Conservation (phyloP, 2,113 vertebrate genomes). For the Poicephalus gulielmi region DNA sequence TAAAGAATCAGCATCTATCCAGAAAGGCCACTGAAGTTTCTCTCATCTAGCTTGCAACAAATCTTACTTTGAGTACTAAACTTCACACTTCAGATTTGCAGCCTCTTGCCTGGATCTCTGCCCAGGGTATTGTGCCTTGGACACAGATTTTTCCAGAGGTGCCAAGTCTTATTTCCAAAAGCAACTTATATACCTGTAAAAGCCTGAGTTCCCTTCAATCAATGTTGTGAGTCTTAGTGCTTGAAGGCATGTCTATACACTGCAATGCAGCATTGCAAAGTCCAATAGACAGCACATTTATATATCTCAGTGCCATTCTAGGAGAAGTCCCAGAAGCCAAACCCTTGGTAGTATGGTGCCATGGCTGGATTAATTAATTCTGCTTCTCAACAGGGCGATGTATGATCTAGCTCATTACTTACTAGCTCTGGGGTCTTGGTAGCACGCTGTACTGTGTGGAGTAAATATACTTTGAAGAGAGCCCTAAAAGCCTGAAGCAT, state of each 20-base stretch:
- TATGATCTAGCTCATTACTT: conserved; percentile 1
- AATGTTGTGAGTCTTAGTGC: background rate
- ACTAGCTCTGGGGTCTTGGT: conserved; percentile 22
- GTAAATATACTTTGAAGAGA: conserved; percentile 30
- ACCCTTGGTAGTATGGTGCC: background rate
- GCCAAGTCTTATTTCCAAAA: background rate
- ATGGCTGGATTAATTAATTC: conserved; percentile 4
- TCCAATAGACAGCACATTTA: background rate
- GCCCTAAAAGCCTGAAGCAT: background rate
- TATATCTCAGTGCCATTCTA: background rate
- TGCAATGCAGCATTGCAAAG: background rate
- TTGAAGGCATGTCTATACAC: background rate
- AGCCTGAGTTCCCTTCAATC: background rate
- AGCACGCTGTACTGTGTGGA: background rate
- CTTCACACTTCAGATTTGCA: background rate
- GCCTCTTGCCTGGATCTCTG: background rate
- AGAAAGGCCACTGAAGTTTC: background rate
- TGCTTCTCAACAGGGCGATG: conserved; percentile 1
- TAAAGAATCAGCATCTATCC: background rate
- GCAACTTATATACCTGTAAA: background rate
- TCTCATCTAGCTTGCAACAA: background rate
- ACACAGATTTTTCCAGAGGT: background rate
- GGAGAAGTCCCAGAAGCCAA: background rate
- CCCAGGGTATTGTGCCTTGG: background rate
- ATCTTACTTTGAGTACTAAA: background rate